Evolutionary conservation across 2,113 vertebrate genomes (phyloP).

Genomic region (Mohoua ochrocephala): DNA sequence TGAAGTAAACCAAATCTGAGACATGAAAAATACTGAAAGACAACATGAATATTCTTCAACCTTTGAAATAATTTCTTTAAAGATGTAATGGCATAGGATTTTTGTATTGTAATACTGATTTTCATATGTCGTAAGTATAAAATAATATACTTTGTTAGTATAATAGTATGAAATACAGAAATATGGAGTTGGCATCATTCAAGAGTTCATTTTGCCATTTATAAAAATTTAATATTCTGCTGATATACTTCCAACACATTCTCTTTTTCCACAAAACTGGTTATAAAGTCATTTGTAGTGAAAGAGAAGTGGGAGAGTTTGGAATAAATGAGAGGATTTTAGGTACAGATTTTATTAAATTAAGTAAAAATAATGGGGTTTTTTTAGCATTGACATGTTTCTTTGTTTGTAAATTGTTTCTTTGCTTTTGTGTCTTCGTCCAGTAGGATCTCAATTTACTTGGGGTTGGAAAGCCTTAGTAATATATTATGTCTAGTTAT

Average conservation of each 20-base stretch:
- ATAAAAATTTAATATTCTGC: background rate
- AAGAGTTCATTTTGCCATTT: background rate
- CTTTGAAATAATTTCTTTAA: background rate
- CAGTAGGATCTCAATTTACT: background rate
- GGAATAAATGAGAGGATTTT: background rate
- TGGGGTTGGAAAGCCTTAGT: background rate
- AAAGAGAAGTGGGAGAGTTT: background rate
- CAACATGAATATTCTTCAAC: background rate
- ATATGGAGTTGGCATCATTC: background rate
- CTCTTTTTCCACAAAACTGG: background rate
- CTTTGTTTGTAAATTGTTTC: background rate
- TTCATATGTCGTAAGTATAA: background rate
- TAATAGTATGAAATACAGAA: background rate
- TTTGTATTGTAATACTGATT: background rate
- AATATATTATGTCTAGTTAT: background rate
- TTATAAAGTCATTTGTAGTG: background rate
- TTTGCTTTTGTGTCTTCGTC: background rate
- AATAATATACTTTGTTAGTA: background rate
- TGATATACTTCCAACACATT: background rate
- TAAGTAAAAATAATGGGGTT: background rate
- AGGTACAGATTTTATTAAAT: background rate
- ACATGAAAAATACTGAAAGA: background rate
- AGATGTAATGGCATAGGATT: background rate
- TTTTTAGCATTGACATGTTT: background rate
- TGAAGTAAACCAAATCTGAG: background rate